Base-by-base conservation (phyloP, 2,888 invertebrate species). In the Shargacucullia verbasci region DNA sequence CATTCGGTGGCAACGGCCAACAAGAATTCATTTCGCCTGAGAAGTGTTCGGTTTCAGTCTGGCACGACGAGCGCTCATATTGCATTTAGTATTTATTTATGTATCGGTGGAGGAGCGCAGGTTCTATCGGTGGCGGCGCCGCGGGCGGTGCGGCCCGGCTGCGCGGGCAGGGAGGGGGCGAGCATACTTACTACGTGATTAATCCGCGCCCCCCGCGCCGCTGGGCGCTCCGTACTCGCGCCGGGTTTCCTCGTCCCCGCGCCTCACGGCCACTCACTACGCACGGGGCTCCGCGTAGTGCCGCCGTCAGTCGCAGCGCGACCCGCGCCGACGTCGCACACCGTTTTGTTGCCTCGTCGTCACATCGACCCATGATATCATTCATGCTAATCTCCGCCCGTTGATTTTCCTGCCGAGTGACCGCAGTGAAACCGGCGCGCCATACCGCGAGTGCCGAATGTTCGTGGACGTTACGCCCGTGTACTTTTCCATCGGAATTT, bases 201-300 rank as follows among this genome's bases (percentile, higher is more conserved):
- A 93, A 92, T 92, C 91, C 92, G 82, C 84, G 76, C 71, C 82
- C 82, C 84, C 79, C 78, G 62, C 80, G 68, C 80, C 75, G 85
- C 82, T 82, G 84, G 88, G 87, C 86, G 87, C 89, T 87, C 87
- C 92, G 92, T 92, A 92, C 92, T 89, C 90, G 90, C 90, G 87
- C 89, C 92, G 93, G 94, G 92, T 93, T 93, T 92, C 93, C 92
- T 93, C 93, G 92, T 92, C 94, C 92, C 93, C 93, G 92, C 93
- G 90, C 92, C 94, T 93, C 94, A 92, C 89, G 93, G 92, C 93
- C 92, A 92, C 92, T 92, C 92, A 92, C 89, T 92, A 92, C 92
- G 92, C 93, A 92, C 92, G 91, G 88, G 73, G 88, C 91, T 86
- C 87, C 88, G 88, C 90, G 91, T 91, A 91, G 91, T 90, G 89